Percentiles rank a stretch among this genome's conserved stretches.
These are phyloP conservation scores for Melanostigma gelatinosum DNA, from an alignment of 2,113 vertebrate species.

Conservation along the genomic window DNA sequence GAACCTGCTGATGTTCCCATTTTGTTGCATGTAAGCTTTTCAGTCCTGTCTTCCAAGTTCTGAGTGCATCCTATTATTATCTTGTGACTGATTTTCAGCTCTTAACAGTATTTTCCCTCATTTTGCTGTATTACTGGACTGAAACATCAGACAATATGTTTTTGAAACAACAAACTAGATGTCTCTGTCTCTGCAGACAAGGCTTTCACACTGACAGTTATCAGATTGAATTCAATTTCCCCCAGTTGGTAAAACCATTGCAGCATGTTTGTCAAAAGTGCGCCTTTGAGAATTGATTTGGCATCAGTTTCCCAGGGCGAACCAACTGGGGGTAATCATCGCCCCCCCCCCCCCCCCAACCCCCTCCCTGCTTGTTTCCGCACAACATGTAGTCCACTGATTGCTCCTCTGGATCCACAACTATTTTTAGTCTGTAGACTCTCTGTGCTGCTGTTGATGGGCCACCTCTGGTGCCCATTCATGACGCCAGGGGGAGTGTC, in stretches of 20 bases:
- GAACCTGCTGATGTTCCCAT: slow-evolving; percentile 5
- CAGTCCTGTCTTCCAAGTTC: background rate
- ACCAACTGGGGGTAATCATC: slow-evolving; percentile 68
- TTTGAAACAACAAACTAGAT: background rate
- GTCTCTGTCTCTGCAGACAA: slow-evolving; percentile 8
- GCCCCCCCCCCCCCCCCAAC: slow-evolving; percentile 14
- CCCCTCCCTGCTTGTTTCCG: slow-evolving; percentile 52
- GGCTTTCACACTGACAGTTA: slow-evolving; percentile 37
- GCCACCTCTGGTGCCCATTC: slow-evolving; percentile 29
- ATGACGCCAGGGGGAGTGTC: background rate
- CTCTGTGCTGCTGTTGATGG: slow-evolving; percentile 34
- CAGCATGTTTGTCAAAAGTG: slow-evolving; percentile 55
- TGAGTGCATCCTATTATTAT: background rate
- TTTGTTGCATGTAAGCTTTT: background rate
- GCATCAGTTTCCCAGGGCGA: slow-evolving; percentile 53
- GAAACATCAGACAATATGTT: background rate
- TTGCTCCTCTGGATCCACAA: slow-evolving; percentile 62
- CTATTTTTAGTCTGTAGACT: slow-evolving; percentile 47
- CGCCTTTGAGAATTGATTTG: slow-evolving; percentile 62
- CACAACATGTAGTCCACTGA: slow-evolving; percentile 67
- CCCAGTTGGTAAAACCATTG: slow-evolving; percentile 43
- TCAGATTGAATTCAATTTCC: slow-evolving; percentile 17
- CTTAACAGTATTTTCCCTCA: background rate
- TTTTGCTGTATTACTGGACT: background rate
- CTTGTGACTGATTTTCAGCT: background rate